A percentile compares a stretch with the other conserved stretches of the same genome.
These are phyloP conservation scores for Notolabrus celidotus DNA, from an alignment of 2,797 vertebrate species.

Conservation along the genomic window DNA sequence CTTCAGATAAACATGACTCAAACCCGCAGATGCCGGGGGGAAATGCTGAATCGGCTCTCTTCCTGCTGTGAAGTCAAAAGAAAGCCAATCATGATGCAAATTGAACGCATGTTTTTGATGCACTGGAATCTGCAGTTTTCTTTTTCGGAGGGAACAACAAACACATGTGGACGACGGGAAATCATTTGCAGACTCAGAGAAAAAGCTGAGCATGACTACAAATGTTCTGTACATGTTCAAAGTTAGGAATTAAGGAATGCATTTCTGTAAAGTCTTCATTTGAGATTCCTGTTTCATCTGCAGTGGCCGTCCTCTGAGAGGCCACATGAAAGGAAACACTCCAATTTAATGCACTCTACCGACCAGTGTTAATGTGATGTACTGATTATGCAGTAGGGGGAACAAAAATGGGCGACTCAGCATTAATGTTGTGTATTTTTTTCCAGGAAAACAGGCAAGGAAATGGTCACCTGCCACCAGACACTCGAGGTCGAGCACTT, in stretches of 20 bases:
- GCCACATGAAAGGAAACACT: slow-evolving; percentile 17
- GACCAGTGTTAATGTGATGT: slow-evolving; percentile 36
- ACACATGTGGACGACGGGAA: neutral
- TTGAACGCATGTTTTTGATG: slow-evolving; percentile 3
- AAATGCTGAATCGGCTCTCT: slow-evolving; percentile 31
- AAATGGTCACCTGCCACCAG: slow-evolving; percentile 29
- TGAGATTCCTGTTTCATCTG: slow-evolving; percentile 35
- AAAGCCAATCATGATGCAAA: slow-evolving; percentile 39
- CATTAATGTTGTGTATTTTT: slow-evolving; percentile 8
- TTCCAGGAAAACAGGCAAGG: slow-evolving; percentile 8
- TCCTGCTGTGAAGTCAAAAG: slow-evolving; percentile 9
- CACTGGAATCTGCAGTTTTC: neutral
- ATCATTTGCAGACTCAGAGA: slow-evolving; percentile 7
- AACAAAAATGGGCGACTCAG: slow-evolving; percentile 34
- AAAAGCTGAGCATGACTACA: neutral
- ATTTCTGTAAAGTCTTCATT: slow-evolving; percentile 4
- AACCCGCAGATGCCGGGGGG: slow-evolving; percentile 10
- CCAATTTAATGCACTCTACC: slow-evolving; percentile 32
- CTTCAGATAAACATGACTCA: slow-evolving; percentile 31
- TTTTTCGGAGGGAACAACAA: neutral
- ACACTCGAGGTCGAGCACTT: slow-evolving; percentile 32
- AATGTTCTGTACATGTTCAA: slow-evolving; percentile 7
- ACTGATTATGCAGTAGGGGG: slow-evolving; percentile 43
- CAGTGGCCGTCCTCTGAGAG: slow-evolving; percentile 33
- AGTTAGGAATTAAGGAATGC: neutral